Evolutionary conservation across 2,797 vertebrate species (phyloP).

Genomic region (Periparus ater): DNA sequence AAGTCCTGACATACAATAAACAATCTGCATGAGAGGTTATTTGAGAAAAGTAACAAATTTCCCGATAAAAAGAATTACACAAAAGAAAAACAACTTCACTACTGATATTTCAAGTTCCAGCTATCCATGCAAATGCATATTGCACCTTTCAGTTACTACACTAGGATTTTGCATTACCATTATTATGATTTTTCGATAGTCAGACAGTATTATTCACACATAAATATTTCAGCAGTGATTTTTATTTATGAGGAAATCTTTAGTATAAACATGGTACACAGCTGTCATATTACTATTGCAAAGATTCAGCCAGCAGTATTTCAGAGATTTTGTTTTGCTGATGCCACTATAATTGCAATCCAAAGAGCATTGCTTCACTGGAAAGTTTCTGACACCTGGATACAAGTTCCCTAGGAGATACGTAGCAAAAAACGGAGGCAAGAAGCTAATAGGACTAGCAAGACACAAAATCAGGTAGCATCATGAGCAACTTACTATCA

Average conservation of each 20-base stretch:
- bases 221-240: neutral
- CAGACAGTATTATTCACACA: neutral
- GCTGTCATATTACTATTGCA: neutral
- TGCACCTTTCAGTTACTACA: neutral
- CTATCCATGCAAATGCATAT: neutral
- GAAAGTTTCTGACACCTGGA: neutral
- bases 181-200: neutral
- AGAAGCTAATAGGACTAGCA: neutral
- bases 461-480: neutral
- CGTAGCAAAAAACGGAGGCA: neutral
- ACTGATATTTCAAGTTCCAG: neutral
- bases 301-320: neutral
- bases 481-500: neutral
- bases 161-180: neutral
- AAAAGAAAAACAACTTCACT: neutral
- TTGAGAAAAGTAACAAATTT: neutral
- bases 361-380: neutral
- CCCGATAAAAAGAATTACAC: neutral
- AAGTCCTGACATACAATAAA: neutral
- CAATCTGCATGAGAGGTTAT: neutral
- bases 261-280: neutral
- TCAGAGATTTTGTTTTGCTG: neutral
- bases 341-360: neutral
- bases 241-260: neutral
- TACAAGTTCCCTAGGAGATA: neutral